These are phyloP conservation scores for Puffinus mauretanicus DNA, from an alignment of 2,113 vertebrate species.

Conservation along the genomic window DNA sequence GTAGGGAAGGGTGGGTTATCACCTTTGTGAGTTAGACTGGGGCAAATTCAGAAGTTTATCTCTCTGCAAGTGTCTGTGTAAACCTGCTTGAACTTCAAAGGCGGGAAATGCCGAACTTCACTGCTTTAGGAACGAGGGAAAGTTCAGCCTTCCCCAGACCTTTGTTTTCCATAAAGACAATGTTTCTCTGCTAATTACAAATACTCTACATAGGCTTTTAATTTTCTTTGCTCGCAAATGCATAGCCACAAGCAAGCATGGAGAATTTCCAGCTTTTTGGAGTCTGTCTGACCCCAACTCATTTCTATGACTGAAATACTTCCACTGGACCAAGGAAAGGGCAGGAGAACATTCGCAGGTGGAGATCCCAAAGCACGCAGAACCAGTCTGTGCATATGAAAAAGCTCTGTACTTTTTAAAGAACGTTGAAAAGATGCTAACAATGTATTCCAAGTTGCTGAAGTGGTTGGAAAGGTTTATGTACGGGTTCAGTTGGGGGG, in stretches of 20 bases:
- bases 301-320: background rate
- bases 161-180: background rate
- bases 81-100: background rate
- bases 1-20: background rate
- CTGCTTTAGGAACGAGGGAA: background rate
- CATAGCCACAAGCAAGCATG: background rate
- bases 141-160: background rate
- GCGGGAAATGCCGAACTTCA: background rate
- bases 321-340: background rate
- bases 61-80: background rate
- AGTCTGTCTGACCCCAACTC: background rate
- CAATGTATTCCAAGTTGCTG: too few species aligned
- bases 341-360: background rate
- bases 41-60: background rate
- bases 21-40: background rate
- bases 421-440: too few species aligned
- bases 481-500: accelerated
- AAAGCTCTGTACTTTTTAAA: background rate
- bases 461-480: too few species aligned
- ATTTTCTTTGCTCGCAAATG: background rate
- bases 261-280: background rate
- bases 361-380: background rate
- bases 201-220: too few species aligned
- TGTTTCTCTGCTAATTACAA: background rate
- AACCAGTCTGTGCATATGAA: background rate